Evolutionary conservation across 2,888 invertebrate genomes (phyloP).

Genomic region (Dorcus hopei): DNA sequence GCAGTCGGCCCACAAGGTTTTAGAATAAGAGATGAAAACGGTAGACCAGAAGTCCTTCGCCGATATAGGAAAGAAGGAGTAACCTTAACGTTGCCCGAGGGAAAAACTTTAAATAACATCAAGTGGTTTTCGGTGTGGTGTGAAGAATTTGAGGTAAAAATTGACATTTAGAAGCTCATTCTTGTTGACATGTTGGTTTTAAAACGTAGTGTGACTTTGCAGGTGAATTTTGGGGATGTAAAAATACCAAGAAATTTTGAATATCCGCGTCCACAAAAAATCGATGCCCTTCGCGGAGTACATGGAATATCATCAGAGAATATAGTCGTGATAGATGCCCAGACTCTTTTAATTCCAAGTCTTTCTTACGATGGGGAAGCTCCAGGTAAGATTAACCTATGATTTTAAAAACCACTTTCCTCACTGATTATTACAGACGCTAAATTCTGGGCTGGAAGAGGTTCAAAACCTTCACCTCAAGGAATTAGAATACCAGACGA

Average conservation of each 20-base stretch:
- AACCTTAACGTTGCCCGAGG: slow-evolving; percentile 83
- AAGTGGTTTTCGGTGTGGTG: slow-evolving; percentile 92
- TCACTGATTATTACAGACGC: slow-evolving; percentile 63
- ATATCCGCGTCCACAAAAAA: slow-evolving; percentile 79
- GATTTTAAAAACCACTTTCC: background rate
- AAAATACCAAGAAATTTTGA: slow-evolving; percentile 74
- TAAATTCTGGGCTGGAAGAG: slow-evolving; percentile 90
- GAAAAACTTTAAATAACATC: slow-evolving; percentile 76
- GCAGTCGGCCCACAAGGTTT: slow-evolving; percentile 66
- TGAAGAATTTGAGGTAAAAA: slow-evolving; percentile 70
- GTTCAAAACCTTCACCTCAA: slow-evolving; percentile 74
- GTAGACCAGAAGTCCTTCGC: slow-evolving; percentile 72
- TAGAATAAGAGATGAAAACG: slow-evolving; percentile 80
- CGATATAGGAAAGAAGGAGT: slow-evolving; percentile 79
- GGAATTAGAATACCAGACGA: slow-evolving; percentile 87
- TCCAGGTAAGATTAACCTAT: slow-evolving; percentile 63
- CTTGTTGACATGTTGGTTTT: too few relatives aligned
- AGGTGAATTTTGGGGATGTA: slow-evolving; percentile 90
- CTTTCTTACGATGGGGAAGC: slow-evolving; percentile 92
- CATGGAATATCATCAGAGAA: slow-evolving; percentile 84
- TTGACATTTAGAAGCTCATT: too few relatives aligned
- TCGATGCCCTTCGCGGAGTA: slow-evolving; percentile 71
- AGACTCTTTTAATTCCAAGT: slow-evolving; percentile 85
- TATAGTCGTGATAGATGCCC: slow-evolving; percentile 87
- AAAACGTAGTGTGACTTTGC: slow-evolving; percentile 26